A percentile compares a stretch with the other conserved stretches of the same genome.
These are phyloP conservation scores for Bambusicola thoracicus DNA, from an alignment of 2,113 vertebrate species.

Conservation along the genomic window DNA sequence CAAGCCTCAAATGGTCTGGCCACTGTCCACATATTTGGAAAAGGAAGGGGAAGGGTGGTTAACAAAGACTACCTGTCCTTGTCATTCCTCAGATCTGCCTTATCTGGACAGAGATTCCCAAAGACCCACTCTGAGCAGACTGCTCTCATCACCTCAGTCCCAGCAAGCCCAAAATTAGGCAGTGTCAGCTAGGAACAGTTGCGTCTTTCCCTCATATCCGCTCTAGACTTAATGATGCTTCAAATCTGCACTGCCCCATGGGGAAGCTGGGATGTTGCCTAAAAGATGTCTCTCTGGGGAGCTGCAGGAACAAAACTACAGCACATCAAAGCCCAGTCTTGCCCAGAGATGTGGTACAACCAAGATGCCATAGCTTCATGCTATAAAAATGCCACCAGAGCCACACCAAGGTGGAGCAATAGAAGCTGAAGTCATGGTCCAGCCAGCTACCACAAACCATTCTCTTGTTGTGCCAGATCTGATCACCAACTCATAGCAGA, in stretches of 20 bases:
- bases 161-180: neutral
- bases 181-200: neutral
- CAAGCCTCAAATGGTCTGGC: slow-evolving; percentile 36
- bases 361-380: neutral
- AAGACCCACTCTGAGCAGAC: neutral
- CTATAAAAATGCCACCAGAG: neutral
- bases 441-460: neutral
- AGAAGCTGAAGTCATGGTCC: neutral
- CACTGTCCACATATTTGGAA: neutral
- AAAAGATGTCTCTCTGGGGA: neutral
- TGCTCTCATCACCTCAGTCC: neutral
- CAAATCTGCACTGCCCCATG: neutral
- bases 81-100: neutral
- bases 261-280: neutral
- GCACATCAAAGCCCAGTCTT: neutral
- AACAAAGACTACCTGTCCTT: neutral
- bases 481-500: neutral
- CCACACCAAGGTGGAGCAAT: neutral
- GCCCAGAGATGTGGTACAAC: neutral
- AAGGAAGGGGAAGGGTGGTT: neutral
- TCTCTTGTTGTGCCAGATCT: neutral
- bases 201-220: neutral
- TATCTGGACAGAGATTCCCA: neutral
- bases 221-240: neutral
- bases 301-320: neutral